phyloP scores from a whole-genome alignment of 2,888 invertebrate genomes.

The Tipula vernalis region DNA sequence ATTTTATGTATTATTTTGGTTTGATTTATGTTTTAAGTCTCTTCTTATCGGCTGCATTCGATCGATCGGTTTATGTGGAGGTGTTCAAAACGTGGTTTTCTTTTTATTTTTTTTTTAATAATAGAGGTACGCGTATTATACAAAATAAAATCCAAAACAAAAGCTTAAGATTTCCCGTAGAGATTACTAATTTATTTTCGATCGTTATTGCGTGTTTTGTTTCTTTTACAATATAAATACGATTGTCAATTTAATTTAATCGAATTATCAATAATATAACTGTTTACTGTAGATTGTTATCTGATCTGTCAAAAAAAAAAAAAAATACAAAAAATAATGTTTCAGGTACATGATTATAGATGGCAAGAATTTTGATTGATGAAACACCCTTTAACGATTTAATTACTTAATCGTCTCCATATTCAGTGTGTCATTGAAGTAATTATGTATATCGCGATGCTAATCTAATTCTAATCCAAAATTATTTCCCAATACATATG shows the following conservation, averaged over 20 bases:
- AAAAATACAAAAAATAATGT: not conserved
- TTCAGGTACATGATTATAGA: not conserved
- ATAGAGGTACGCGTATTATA: not conserved
- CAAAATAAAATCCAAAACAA: not conserved
- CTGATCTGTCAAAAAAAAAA: not conserved
- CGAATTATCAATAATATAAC: not conserved
- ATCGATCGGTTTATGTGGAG: not conserved
- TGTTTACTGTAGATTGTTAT: not conserved
- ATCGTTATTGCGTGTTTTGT: not conserved
- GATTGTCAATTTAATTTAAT: constrained; percentile 4
- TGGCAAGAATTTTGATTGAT: not conserved
- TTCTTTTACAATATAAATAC: not conserved
- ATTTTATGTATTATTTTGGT: not conserved
- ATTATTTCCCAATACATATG: not conserved
- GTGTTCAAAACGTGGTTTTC: not conserved
- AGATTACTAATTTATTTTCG: not conserved
- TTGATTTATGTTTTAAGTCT: not conserved
- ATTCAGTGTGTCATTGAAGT: not conserved
- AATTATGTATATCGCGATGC: not conserved
- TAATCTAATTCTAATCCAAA: not conserved
- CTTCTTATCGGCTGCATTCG: not conserved
- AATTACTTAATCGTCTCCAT: not conserved
- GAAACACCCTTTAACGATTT: not conserved
- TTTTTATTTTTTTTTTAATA: no score
- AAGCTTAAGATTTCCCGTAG: not conserved